These are phyloP conservation scores for Mesorhabditis spiculigera DNA, from an alignment of 2,888 invertebrate species.

Conservation along the genomic window DNA sequence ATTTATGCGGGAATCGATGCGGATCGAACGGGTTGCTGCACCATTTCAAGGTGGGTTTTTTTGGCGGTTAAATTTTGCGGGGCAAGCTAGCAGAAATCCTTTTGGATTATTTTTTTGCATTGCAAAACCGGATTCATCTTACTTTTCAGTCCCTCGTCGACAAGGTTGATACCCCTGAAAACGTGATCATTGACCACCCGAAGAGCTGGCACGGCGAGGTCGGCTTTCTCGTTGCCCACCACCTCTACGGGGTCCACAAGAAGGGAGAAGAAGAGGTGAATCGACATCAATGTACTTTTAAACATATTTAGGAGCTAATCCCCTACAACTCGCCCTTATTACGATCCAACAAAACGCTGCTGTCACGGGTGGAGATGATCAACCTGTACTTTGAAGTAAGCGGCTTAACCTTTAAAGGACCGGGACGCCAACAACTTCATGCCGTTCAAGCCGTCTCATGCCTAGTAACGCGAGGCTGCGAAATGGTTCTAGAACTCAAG, in stretches of 20 bases:
- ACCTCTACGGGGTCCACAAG: slow-evolving; percentile 17
- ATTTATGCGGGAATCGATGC: slow-evolving; percentile 14
- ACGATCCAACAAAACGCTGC: background rate
- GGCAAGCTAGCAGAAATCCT: background rate
- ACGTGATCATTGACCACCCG: slow-evolving; percentile 25
- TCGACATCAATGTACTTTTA: background rate
- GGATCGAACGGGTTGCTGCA: slow-evolving; percentile 17
- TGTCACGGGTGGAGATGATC: slow-evolving; percentile 1
- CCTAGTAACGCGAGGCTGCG: too few relatives aligned
- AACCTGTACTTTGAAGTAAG: slow-evolving; percentile 3
- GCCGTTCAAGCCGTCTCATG: too few relatives aligned
- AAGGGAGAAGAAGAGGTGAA: slow-evolving; percentile 7
- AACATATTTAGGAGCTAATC: slow-evolving; percentile 7
- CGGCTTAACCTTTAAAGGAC: too few relatives aligned
- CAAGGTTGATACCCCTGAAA: slow-evolving; percentile 12
- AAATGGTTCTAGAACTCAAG: too few relatives aligned
- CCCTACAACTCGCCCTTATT: background rate
- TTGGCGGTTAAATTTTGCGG: background rate
- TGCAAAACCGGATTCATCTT: background rate
- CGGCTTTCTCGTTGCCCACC: slow-evolving; percentile 17
- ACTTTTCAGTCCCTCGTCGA: slow-evolving; percentile 16
- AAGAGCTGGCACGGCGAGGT: slow-evolving; percentile 13
- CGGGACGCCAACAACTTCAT: too few relatives aligned
- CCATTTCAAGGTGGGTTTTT: slow-evolving; percentile 14
- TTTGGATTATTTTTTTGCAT: background rate